These are phyloP conservation scores for Heteromormyrus szaboi DNA, from an alignment of 2,797 vertebrate genomes.

Conservation along the genomic window DNA sequence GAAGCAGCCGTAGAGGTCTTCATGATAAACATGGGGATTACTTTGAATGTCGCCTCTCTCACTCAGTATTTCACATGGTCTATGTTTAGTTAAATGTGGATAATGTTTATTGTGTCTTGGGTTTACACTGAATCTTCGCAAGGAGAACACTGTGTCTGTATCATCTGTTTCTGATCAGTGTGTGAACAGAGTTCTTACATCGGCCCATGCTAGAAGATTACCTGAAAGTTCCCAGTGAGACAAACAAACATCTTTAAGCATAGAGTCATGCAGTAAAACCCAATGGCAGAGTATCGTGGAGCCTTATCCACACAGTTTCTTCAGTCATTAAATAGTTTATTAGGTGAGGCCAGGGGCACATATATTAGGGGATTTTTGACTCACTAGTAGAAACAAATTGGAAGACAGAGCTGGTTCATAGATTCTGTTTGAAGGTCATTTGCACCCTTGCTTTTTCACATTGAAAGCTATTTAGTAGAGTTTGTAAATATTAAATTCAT, in stretches of 20 bases:
- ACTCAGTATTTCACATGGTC: background rate
- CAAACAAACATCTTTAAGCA: background rate
- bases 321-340: background rate
- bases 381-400: background rate
- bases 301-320: background rate
- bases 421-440: background rate
- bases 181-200: background rate
- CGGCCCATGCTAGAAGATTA: background rate
- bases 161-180: background rate
- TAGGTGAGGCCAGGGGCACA: background rate
- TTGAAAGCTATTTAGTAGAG: background rate
- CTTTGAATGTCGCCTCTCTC: background rate
- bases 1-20: background rate
- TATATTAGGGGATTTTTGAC: background rate
- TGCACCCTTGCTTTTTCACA: background rate
- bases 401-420: background rate
- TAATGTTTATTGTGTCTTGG: background rate
- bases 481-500: background rate
- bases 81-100: background rate
- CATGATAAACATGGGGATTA: background rate
- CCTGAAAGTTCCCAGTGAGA: background rate
- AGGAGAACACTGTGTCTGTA: background rate
- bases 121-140: background rate
- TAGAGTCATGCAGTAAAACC: background rate
- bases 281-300: background rate